Conservation (phyloP, 2,888 invertebrate genomes). For the Arge pagana region DNA sequence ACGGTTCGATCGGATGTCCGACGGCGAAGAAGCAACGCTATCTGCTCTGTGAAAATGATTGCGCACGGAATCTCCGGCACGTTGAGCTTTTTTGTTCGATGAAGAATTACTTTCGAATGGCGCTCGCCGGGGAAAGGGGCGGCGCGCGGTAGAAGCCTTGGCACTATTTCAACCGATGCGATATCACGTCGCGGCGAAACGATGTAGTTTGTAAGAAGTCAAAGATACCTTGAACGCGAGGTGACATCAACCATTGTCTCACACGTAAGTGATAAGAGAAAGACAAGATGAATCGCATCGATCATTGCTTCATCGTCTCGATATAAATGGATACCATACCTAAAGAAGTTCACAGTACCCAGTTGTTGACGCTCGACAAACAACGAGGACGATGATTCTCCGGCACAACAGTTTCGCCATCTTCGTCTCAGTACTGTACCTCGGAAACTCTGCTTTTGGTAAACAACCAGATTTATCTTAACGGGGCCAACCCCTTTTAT, state of each 20-base stretch:
- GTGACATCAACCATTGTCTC: slow-evolving; percentile 4
- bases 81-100: no score
- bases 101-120: no score
- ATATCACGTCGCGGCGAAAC: background rate
- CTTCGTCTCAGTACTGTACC: slow-evolving; percentile 32
- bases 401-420: slow-evolving; percentile 38
- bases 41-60: no score
- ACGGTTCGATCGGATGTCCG: no score
- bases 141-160: no score
- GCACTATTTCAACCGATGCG: background rate
- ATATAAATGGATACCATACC: slow-evolving; percentile 31
- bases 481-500: slow-evolving; percentile 43
- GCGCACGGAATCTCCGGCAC: no score
- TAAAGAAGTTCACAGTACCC: slow-evolving; percentile 26
- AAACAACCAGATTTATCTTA: slow-evolving; percentile 43
- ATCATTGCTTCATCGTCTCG: slow-evolving; percentile 11
- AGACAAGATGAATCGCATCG: slow-evolving; percentile 3
- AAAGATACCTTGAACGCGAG: slow-evolving; percentile 4
- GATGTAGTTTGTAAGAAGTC: background rate
- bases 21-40: no score
- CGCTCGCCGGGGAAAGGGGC: no score
- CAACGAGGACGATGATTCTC: slow-evolving; percentile 31
- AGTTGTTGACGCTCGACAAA: background rate
- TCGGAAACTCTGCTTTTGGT: slow-evolving; percentile 37
- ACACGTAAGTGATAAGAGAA: slow-evolving; percentile 3